Conservation (phyloP, 2,797 vertebrate genomes). For the Mycteria americana region DNA sequence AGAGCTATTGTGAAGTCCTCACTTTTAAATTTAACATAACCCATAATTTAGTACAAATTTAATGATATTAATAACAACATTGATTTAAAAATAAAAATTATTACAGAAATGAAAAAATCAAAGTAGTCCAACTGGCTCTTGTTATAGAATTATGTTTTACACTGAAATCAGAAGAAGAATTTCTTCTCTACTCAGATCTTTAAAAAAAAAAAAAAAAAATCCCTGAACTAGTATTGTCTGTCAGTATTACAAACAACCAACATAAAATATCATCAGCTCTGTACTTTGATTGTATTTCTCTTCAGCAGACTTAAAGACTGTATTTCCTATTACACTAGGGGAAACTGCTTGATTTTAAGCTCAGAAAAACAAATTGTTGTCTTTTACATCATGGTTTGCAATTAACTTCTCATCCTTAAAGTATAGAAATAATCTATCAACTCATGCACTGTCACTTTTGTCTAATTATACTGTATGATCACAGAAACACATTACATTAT, state of each 20-base stretch:
- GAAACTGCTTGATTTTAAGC: background rate
- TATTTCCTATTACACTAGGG: background rate
- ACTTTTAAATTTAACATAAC: background rate
- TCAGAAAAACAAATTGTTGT: background rate
- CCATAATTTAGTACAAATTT: background rate
- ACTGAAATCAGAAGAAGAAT: background rate
- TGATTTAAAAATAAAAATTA: background rate
- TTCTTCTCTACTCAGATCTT: background rate
- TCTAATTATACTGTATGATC: background rate
- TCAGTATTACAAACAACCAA: background rate
- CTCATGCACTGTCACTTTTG: background rate
- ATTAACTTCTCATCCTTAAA: background rate
- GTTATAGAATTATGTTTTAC: background rate
- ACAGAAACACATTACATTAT: background rate
- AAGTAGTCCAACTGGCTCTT: background rate
- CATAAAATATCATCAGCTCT: background rate
- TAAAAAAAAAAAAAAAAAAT: background rate
- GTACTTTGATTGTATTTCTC: background rate
- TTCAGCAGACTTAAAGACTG: background rate
- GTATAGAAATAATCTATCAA: background rate
- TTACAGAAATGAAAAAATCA: background rate
- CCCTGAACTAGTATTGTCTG: background rate
- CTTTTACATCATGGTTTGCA: background rate
- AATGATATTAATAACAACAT: background rate
- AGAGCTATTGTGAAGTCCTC: background rate